Evolutionary conservation across 2,797 vertebrate species (phyloP).

Genomic region (Masticophis lateralis): DNA sequence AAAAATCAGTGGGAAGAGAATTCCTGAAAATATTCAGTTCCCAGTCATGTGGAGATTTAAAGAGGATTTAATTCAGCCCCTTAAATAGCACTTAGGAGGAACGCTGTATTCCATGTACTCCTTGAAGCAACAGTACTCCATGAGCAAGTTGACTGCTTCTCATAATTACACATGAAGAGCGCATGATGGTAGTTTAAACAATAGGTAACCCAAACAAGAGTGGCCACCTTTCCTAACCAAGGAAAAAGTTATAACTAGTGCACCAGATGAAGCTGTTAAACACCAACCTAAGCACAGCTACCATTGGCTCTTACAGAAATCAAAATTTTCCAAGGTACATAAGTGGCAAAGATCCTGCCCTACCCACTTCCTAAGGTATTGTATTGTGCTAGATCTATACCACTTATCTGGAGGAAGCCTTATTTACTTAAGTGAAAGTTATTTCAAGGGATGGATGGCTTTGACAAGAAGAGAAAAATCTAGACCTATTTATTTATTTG

Average conservation of each 20-base stretch:
- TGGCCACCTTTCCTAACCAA: background rate
- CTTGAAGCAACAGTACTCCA: background rate
- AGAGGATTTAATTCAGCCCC: background rate
- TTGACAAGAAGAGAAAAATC: background rate
- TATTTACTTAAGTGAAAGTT: background rate
- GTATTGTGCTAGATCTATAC: background rate
- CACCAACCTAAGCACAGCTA: background rate
- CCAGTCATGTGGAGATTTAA: background rate
- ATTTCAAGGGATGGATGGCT: background rate
- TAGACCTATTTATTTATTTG: background rate
- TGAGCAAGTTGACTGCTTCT: background rate
- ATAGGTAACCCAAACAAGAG: background rate
- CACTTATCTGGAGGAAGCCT: background rate
- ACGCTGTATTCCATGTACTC: background rate
- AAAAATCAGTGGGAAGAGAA: background rate
- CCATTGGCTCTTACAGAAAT: background rate
- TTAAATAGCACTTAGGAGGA: background rate
- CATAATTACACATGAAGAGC: background rate
- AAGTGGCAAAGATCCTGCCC: background rate
- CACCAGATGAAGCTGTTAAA: background rate
- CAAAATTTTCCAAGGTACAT: background rate
- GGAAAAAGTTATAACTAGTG: background rate
- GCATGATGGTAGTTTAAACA: background rate
- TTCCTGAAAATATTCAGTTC: background rate
- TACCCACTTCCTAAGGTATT: background rate